These are phyloP conservation scores for Polylopha cassiicola DNA, from an alignment of 2,888 invertebrate species.

Conservation along the genomic window DNA sequence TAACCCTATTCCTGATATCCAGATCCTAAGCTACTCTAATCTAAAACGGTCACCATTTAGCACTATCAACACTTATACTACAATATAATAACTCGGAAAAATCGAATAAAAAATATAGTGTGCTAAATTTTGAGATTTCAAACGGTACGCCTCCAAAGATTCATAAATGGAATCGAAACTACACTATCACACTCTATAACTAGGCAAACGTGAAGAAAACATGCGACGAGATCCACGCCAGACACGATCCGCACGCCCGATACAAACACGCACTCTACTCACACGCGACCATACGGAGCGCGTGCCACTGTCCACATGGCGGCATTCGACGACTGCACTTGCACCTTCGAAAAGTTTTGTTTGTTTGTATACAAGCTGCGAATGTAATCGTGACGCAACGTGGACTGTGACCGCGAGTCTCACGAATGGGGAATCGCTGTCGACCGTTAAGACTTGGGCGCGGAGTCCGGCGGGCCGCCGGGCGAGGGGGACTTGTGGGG, in stretches of 20 bases:
- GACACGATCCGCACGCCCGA: slow-evolving; percentile 5
- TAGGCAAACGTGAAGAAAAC: too few relatives aligned
- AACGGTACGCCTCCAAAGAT: slow-evolving; percentile 9
- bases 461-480: slow-evolving; percentile 26
- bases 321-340: too few relatives aligned
- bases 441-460: slow-evolving; percentile 28
- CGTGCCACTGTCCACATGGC: too few relatives aligned
- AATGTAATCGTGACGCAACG: too few relatives aligned
- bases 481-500: slow-evolving; percentile 36
- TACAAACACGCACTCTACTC: too few relatives aligned
- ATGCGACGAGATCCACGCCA: slow-evolving; percentile 22
- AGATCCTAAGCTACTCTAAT: slow-evolving; percentile 9
- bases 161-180: not conserved
- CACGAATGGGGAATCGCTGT: not conserved
- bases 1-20: not conserved
- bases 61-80: slow-evolving; percentile 20
- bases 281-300: too few relatives aligned
- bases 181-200: too few relatives aligned
- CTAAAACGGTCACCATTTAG: slow-evolving; percentile 16
- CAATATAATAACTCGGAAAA: slow-evolving; percentile 7
- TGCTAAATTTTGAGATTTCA: slow-evolving; percentile 16
- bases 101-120: slow-evolving; percentile 18
- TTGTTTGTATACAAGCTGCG: too few relatives aligned
- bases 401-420: not conserved
- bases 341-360: too few relatives aligned